Evolutionary conservation across 2,888 invertebrate species (phyloP).

Genomic region (Lydus trimaculatus): DNA sequence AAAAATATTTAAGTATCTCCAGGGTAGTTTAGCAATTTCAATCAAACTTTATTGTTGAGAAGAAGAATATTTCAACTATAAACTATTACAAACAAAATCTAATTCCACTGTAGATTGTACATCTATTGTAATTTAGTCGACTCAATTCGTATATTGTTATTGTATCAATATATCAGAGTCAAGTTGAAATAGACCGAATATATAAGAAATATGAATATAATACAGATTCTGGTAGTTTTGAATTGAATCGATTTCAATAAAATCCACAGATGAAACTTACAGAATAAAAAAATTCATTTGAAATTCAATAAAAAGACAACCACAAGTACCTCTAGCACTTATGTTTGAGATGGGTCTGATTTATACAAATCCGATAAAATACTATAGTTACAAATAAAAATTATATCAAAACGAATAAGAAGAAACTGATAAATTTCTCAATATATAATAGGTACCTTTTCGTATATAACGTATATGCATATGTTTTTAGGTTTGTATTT

Average conservation of each 20-base stretch:
- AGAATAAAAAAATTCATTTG: constrained; percentile 37
- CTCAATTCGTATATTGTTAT: not conserved
- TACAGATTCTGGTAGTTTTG: not conserved
- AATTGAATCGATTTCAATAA: not conserved
- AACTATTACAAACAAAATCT: not conserved
- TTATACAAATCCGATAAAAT: constrained; percentile 3
- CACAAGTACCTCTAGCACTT: not conserved
- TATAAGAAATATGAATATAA: not conserved
- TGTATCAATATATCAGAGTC: not conserved
- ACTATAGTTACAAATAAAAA: not conserved
- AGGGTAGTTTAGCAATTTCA: not conserved
- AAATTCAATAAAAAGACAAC: constrained; percentile 31
- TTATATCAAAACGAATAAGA: not conserved
- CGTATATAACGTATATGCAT: not conserved
- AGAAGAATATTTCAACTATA: not conserved
- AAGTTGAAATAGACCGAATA: not conserved
- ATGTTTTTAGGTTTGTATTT: not conserved
- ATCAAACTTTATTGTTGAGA: not conserved
- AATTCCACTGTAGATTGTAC: no score
- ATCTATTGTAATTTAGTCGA: no score
- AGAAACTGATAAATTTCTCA: no score
- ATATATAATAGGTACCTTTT: not conserved
- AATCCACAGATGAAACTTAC: not conserved
- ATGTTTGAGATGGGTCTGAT: constrained; percentile 3
- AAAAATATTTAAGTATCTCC: not conserved